Conservation (phyloP, 37 sponge, comb jelly and placozoan species). For the Beroe ovata region DNA sequence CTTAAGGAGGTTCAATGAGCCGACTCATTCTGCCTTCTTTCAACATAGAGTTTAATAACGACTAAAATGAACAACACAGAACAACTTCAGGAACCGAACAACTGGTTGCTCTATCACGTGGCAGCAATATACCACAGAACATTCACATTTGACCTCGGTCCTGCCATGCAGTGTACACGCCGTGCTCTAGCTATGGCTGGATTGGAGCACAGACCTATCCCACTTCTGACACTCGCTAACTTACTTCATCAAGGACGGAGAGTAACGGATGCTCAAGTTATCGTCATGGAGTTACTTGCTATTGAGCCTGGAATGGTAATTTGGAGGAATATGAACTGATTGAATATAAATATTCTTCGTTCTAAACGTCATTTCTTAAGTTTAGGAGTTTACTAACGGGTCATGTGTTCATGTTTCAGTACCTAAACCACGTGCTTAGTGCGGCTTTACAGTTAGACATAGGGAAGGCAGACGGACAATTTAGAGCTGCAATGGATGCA, state of each 20-base stretch:
- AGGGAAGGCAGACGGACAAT: constrained; percentile 1
- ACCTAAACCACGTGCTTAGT: neutral
- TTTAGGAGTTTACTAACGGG: no score
- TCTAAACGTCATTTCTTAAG: no score
- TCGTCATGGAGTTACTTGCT: constrained; percentile 29
- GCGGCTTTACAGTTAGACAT: constrained; percentile 5
- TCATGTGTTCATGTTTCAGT: constrained; percentile 41
- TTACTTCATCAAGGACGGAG: constrained; percentile 24
- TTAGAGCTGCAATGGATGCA: constrained; percentile 30
- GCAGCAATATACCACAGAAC: constrained; percentile 61
- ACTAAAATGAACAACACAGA: no score
- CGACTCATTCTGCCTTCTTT: no score
- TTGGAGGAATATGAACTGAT: no score
- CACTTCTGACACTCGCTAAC: constrained; percentile 50
- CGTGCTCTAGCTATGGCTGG: constrained; percentile 12
- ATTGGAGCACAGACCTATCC: neutral
- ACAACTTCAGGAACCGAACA: constrained; percentile 45
- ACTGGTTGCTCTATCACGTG: constrained; percentile 47
- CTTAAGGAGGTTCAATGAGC: no score
- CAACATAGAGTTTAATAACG: no score
- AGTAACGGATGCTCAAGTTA: neutral
- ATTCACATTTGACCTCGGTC: constrained; percentile 60
- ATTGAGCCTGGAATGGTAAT: constrained; percentile 27
- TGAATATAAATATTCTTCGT: no score
- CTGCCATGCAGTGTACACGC: constrained; percentile 45